Percentiles rank a stretch among this genome's conserved stretches.
These are phyloP conservation scores for Nilaparvata lugens DNA, from an alignment of 1,140 invertebrate species.

Conservation along the genomic window DNA sequence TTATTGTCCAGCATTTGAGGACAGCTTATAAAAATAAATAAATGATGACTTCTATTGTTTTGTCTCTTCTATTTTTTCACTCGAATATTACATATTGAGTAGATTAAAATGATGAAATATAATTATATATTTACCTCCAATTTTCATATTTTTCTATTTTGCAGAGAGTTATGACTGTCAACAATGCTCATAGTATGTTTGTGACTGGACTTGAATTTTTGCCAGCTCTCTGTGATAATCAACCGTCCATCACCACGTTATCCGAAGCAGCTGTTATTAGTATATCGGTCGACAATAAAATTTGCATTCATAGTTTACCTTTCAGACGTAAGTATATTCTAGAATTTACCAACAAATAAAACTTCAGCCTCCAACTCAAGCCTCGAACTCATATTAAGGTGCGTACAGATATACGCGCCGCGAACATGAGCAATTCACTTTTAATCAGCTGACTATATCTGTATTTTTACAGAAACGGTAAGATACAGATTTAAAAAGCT, in stretches of 20 bases:
- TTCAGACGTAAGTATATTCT: conserved; percentile 58
- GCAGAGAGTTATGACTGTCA: conserved; percentile 69
- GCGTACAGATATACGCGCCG: no score
- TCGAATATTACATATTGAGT: no score
- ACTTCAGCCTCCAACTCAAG: not conserved
- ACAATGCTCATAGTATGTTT: conserved; percentile 85
- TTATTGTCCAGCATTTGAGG: no score
- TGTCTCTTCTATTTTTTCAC: no score
- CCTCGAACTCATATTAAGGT: not conserved
- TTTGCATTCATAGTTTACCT: conserved; percentile 81
- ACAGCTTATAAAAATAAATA: no score
- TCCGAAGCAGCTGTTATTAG: conserved; percentile 81
- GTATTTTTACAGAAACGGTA: no score
- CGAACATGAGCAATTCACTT: no score
- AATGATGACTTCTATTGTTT: no score
- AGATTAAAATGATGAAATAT: no score
- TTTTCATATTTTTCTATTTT: conserved; percentile 26
- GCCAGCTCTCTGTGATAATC: conserved; percentile 35
- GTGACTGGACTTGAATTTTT: conserved; percentile 88
- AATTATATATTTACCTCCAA: no score
- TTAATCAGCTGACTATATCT: no score
- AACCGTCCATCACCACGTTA: conserved; percentile 48
- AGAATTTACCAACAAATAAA: not conserved
- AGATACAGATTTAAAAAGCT: no score
- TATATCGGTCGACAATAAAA: conserved; percentile 89